Evolutionary conservation across 2,888 invertebrate genomes (phyloP).

Genomic region (Eupithecia subumbrata): DNA sequence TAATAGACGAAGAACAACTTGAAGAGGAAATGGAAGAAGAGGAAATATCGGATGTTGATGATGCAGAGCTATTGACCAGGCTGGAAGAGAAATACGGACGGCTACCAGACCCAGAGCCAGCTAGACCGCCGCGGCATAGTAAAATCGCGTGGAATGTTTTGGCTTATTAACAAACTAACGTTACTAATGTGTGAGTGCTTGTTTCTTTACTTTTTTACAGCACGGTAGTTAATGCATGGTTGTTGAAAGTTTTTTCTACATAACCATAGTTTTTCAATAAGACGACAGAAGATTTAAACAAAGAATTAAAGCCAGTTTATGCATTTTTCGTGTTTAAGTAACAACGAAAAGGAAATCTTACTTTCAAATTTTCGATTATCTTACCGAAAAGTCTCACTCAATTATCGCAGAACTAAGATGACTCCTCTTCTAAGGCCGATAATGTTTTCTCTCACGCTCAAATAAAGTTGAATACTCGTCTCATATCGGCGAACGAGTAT

Average conservation of each 20-base stretch:
- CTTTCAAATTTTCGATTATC: background rate
- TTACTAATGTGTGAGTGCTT: constrained; percentile 77
- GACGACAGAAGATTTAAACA: background rate
- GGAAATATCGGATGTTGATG: constrained; percentile 87
- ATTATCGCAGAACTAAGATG: background rate
- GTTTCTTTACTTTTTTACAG: constrained; percentile 11
- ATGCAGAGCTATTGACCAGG: constrained; percentile 87
- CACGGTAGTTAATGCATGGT: background rate
- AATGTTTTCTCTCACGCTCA: background rate
- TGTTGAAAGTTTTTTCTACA: background rate
- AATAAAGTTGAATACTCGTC: background rate
- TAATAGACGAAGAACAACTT: constrained; percentile 77
- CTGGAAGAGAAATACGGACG: constrained; percentile 90
- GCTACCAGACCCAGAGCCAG: constrained; percentile 82
- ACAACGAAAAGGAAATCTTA: background rate
- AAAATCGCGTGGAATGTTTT: constrained; percentile 56
- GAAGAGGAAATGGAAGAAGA: constrained; percentile 81
- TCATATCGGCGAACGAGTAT: background rate
- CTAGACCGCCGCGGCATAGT: constrained; percentile 65
- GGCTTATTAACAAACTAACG: constrained; percentile 53
- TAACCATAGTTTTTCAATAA: background rate
- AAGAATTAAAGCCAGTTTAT: background rate
- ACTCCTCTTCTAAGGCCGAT: background rate
- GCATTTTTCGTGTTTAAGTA: background rate
- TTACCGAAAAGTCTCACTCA: background rate